phyloP scores from a whole-genome alignment of 2,888 invertebrate species.

The Nebria brevicollis region DNA sequence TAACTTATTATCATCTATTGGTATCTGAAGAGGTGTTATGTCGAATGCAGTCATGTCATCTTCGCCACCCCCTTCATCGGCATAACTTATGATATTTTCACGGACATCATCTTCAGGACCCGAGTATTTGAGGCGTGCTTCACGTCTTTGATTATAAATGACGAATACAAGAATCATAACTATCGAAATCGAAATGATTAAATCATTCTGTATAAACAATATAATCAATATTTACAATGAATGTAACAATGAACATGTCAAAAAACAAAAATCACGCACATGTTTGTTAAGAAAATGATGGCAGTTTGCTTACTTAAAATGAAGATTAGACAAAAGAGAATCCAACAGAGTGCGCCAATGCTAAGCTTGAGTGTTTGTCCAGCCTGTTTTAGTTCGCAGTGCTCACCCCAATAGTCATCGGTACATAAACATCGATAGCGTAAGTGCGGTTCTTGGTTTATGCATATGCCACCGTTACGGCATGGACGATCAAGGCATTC shows the following conservation, averaged over 20 bases:
- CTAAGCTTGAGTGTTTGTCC: conserved; percentile 95
- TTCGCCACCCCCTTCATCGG: conserved; percentile 98
- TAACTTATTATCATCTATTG: conserved; percentile 83
- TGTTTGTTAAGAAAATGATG: background rate
- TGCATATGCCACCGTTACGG: conserved; percentile 91
- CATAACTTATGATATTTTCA: conserved; percentile 99
- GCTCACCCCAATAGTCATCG: conserved; percentile 93
- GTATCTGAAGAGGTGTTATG: conserved; percentile 96
- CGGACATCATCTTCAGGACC: conserved; percentile 98
- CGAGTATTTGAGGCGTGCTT: conserved; percentile 94
- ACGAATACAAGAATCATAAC: conserved; percentile 96
- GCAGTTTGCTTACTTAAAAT: conserved; percentile 86
- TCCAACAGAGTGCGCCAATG: conserved; percentile 96
- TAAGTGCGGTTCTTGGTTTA: conserved; percentile 89
- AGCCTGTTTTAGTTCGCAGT: conserved; percentile 93
- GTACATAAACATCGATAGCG: conserved; percentile 90
- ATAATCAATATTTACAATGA: too few relatives aligned
- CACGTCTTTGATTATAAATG: conserved; percentile 92
- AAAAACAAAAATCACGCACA: background rate
- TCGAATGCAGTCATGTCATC: conserved; percentile 99
- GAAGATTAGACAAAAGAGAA: conserved; percentile 95
- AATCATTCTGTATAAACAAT: background rate
- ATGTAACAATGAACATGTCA: background rate
- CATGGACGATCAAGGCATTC: conserved; percentile 95
- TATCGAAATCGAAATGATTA: conserved; percentile 61